Evolutionary conservation across 2,113 vertebrate genomes (phyloP).

Genomic region (Procavia capensis): DNA sequence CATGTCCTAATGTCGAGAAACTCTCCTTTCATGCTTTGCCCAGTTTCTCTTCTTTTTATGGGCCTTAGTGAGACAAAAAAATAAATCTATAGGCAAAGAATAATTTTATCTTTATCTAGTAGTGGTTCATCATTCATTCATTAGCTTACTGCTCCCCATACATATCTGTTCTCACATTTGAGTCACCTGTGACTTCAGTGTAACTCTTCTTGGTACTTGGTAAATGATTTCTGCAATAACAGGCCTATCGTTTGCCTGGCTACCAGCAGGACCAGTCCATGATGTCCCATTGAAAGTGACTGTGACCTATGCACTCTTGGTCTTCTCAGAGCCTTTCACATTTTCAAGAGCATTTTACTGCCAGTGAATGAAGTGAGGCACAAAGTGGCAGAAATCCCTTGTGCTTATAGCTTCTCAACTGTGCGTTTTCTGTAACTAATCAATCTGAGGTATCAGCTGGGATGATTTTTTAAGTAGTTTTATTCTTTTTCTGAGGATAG

Average conservation of each 20-base stretch:
- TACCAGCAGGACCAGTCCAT: not conserved
- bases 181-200: not conserved
- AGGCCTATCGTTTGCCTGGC: not conserved
- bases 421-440: not conserved
- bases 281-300: not conserved
- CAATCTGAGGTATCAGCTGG: not conserved
- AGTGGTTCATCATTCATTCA: not conserved
- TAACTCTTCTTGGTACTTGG: not conserved
- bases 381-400: not conserved
- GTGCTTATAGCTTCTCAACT: not conserved
- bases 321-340: not conserved
- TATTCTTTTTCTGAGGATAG: too few species aligned
- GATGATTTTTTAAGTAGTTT: not conserved
- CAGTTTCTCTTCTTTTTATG: not conserved
- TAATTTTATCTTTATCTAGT: not conserved
- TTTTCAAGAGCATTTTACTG: not conserved
- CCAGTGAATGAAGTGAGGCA: not conserved
- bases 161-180: not conserved
- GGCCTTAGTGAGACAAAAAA: not conserved
- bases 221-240: not conserved
- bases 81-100: not conserved
- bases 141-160: not conserved
- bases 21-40: not conserved
- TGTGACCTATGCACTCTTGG: rapidly evolving
- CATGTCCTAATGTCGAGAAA: not conserved